Conservation (phyloP, 2,888 invertebrate genomes). For the Camptogramma bilineatum region DNA sequence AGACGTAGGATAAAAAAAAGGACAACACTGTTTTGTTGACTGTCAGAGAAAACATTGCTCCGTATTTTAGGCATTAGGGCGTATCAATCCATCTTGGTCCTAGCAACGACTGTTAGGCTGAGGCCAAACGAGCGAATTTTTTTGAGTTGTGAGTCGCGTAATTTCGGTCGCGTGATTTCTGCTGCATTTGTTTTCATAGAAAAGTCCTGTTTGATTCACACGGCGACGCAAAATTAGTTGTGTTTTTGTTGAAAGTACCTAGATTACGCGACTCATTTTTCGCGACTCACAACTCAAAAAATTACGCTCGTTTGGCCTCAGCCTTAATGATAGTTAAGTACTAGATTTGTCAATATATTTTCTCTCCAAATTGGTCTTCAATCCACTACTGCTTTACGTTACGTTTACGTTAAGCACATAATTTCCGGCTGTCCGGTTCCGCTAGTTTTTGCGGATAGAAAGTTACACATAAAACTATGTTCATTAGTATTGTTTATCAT, state of each 20-base stretch:
- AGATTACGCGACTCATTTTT: no score
- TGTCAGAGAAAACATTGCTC: no score
- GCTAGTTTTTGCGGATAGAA: constrained; percentile 56
- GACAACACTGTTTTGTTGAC: no score
- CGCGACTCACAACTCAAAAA: no score
- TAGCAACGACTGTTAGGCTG: no score
- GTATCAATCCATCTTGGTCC: no score
- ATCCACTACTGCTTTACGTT: constrained; percentile 37
- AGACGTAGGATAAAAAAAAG: no score
- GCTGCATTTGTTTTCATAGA: no score
- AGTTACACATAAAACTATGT: constrained; percentile 47
- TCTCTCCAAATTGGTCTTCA: constrained; percentile 31
- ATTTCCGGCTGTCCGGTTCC: constrained; percentile 55
- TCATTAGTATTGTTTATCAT: constrained; percentile 46
- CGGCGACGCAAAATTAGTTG: constrained; percentile 12
- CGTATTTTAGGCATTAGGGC: no score
- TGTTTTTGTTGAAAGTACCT: background rate
- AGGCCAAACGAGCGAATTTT: no score
- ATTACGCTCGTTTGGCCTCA: background rate
- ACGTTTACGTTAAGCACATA: constrained; percentile 41
- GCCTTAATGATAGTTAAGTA: background rate
- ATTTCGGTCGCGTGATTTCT: no score
- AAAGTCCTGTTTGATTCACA: constrained; percentile 5
- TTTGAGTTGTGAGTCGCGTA: no score
- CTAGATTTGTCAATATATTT: constrained; percentile 26